phyloP scores from a whole-genome alignment of 2,888 invertebrate genomes.

The Drosophila aldrichi region DNA sequence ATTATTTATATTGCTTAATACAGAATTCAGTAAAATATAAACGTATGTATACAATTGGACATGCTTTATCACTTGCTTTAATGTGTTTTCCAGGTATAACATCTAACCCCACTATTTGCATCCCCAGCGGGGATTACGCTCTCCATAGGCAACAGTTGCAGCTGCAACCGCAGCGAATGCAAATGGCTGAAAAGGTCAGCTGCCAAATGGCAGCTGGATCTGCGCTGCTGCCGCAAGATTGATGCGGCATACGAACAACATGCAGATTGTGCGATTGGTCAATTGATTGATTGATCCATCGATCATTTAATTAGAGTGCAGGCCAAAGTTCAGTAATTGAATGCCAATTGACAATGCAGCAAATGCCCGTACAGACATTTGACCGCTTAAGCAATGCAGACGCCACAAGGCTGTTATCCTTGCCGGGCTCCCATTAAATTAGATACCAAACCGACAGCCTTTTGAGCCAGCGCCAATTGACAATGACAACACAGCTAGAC shows the following conservation, averaged over 20 bases:
- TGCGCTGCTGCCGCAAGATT: constrained; percentile 44
- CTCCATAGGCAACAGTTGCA: constrained; percentile 1
- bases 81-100: background rate
- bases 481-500: constrained; percentile 15
- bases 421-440: constrained; percentile 17
- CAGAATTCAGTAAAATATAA: background rate
- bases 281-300: constrained; percentile 47
- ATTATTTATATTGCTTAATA: background rate
- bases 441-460: background rate
- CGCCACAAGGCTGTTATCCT: constrained; percentile 14
- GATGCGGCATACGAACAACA: constrained; percentile 30
- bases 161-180: constrained; percentile 1
- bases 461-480: constrained; percentile 22
- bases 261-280: constrained; percentile 27
- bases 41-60: background rate
- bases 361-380: constrained; percentile 19
- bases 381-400: constrained; percentile 16
- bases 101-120: background rate
- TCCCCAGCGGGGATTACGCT: background rate
- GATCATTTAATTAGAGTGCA: constrained; percentile 50
- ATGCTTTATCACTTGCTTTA: background rate
- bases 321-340: constrained; percentile 31
- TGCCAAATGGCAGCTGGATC: constrained; percentile 30
- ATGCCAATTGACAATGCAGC: constrained; percentile 45
- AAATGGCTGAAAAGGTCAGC: constrained; percentile 53